Evolutionary conservation across 2,888 invertebrate genomes (phyloP).

Genomic region (Orthosia gothica): DNA sequence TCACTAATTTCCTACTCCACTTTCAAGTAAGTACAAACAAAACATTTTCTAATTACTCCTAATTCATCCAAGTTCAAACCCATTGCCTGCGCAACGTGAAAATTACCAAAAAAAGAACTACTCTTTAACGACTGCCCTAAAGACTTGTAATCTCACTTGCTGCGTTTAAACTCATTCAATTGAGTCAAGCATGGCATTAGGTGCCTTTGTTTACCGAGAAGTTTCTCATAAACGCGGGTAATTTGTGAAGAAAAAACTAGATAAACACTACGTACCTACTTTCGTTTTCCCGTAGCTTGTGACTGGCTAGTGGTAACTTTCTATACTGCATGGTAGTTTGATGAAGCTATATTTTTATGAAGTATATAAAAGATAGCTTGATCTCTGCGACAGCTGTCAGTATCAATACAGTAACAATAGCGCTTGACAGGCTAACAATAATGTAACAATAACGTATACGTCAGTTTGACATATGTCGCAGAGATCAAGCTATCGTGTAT

Average conservation of each 20-base stretch:
- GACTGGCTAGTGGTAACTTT: constrained; percentile 50
- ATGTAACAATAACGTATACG: too few species aligned
- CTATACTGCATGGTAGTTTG: constrained; percentile 45
- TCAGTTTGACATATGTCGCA: too few species aligned
- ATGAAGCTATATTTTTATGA: constrained; percentile 18
- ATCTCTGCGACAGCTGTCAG: too few species aligned
- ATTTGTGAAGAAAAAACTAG: constrained; percentile 67
- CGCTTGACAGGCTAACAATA: too few species aligned
- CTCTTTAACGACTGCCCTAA: constrained; percentile 25
- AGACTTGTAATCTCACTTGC: constrained; percentile 40
- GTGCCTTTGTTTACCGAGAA: constrained; percentile 54
- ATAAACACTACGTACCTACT: constrained; percentile 58
- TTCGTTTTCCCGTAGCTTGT: constrained; percentile 62
- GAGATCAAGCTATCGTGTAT: too few species aligned
- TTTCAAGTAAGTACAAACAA: constrained; percentile 9
- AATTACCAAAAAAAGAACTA: constrained; percentile 14
- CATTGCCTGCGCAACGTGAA: not conserved
- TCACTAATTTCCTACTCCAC: not conserved
- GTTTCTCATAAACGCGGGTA: constrained; percentile 66
- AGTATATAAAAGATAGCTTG: too few species aligned
- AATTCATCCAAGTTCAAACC: constrained; percentile 10
- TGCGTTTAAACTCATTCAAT: constrained; percentile 45
- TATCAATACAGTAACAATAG: too few species aligned
- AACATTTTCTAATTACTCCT: constrained; percentile 24
- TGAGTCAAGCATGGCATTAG: constrained; percentile 35